A percentile compares a stretch with the other conserved stretches of the same genome.
Evolutionary conservation across 2,888 invertebrate species (phyloP).

Genomic region (Drepana falcataria): DNA sequence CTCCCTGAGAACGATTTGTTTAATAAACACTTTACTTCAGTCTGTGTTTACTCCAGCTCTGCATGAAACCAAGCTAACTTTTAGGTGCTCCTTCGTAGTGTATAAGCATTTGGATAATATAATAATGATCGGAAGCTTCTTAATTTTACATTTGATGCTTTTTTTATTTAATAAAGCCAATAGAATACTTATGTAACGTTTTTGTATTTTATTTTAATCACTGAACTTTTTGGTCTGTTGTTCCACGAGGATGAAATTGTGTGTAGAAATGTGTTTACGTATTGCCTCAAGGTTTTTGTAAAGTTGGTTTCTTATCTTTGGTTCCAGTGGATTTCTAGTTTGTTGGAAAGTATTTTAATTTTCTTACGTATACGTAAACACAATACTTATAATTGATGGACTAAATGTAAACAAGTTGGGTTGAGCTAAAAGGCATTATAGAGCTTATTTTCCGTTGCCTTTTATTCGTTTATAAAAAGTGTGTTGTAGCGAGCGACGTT

Average conservation of each 20-base stretch:
- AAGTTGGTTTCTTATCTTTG: conserved; percentile 5
- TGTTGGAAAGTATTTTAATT: conserved; percentile 21
- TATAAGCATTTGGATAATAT: conserved; percentile 47
- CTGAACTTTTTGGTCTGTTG: conserved; percentile 48
- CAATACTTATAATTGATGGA: conserved; percentile 32
- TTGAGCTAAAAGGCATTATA: conserved; percentile 17
- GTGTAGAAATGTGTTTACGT: conserved; percentile 31
- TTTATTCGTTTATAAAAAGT: conserved; percentile 11
- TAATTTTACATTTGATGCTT: conserved; percentile 42
- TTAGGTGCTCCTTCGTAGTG: conserved; percentile 47
- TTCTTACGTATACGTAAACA: conserved; percentile 44
- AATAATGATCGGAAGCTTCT: conserved; percentile 38
- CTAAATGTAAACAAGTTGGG: conserved; percentile 65
- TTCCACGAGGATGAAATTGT: conserved; percentile 31
- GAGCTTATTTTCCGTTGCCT: conserved; percentile 19
- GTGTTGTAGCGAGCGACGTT: background rate
- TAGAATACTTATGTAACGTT: conserved; percentile 26
- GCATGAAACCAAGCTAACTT: conserved; percentile 19
- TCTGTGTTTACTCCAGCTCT: background rate
- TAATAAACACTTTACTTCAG: too few species aligned
- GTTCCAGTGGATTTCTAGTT: conserved; percentile 12
- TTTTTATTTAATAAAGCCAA: conserved; percentile 34
- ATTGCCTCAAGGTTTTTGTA: conserved; percentile 18
- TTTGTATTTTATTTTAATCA: conserved; percentile 22
- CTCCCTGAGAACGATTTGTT: background rate